Evolutionary conservation across 1,140 invertebrate species (phyloP), one percentile per base, ranked within the genome.

Genomic region (Eumaeus atala): DNA sequence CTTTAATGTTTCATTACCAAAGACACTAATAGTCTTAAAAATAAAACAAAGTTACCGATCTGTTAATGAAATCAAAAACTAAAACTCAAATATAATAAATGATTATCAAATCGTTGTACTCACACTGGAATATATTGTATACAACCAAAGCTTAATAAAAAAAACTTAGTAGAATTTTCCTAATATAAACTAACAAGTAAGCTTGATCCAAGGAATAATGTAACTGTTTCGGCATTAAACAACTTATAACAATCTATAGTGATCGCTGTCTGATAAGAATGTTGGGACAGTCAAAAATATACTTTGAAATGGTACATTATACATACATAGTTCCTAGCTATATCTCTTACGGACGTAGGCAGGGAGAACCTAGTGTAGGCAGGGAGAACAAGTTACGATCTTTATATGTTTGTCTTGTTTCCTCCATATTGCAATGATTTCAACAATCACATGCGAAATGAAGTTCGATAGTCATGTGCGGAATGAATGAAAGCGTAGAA

Each of bases 181-280:
- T 9, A 16, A 44, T 16, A 16, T 8, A 44, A 44, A 14, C 17
- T 44, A 44, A 40, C n/a, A 17, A 16, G n/a, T 44, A 44, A 17
- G 40, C 40, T 44, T 44, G 40, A 44, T 44, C 9, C 16, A 44
- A 44, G 40, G 40, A 44, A 44, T 44, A 44, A 44, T 44, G 40
- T 44, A 44, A 44, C 21, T 28, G 21, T 44, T 44, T 44, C 14
- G 40, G 40, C 12, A 17, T 44, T 44, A 16, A 44, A 16, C 16
- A 44, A 16, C 16, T 16, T 9, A 16, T 44, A 16, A 14, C 40
- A 17, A 40, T 40, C 14, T 44, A 44, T 44, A 44, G 40, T 44
- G 40, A 44, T 14, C 14, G 16, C 9, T 12, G 12, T n/a, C 37
- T 38, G 11, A 3, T 28, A 6, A 28, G 21, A 28, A 28, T 28